Evolutionary conservation across 2,113 vertebrate species (phyloP).

Genomic region (Genyomyrus donnyi): DNA sequence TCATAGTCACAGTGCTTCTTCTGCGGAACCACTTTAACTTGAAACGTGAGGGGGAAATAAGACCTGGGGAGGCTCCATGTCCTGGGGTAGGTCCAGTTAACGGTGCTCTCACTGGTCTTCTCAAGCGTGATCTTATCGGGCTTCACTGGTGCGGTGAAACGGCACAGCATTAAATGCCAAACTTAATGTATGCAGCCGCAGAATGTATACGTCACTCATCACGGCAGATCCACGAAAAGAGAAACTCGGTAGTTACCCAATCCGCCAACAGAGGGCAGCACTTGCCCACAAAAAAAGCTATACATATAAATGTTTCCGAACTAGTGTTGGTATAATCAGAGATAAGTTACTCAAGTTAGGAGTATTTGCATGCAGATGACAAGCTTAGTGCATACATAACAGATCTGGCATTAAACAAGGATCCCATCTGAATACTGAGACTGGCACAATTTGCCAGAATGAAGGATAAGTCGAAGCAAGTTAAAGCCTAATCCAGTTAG

Average conservation of each 20-base stretch:
- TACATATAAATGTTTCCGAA: not conserved
- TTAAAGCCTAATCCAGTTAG: not conserved
- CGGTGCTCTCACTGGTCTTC: slow-evolving; percentile 12
- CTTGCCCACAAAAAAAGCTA: not conserved
- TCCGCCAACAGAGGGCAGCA: slow-evolving; percentile 3
- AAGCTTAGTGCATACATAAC: not conserved
- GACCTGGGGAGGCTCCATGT: slow-evolving; percentile 51
- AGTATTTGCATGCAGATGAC: not conserved
- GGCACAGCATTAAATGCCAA: not conserved
- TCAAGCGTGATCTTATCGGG: slow-evolving; percentile 38
- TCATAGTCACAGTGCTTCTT: slow-evolving; percentile 34
- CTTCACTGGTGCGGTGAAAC: slow-evolving; percentile 41
- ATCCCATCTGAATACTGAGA: not conserved
- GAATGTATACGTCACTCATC: not conserved
- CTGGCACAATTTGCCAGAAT: not conserved
- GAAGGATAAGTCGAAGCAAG: not conserved
- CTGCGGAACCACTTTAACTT: slow-evolving; percentile 46
- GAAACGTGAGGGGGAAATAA: slow-evolving; percentile 52
- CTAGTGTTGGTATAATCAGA: not conserved
- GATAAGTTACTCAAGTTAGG: not conserved
- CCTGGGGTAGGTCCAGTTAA: slow-evolving; percentile 49
- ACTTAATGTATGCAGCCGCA: not conserved
- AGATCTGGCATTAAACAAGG: not conserved
- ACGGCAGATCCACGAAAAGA: not conserved
- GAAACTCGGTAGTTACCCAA: not conserved